Base-by-base conservation (phyloP, 2,797 vertebrate species). In the Tragopan temminckii region DNA sequence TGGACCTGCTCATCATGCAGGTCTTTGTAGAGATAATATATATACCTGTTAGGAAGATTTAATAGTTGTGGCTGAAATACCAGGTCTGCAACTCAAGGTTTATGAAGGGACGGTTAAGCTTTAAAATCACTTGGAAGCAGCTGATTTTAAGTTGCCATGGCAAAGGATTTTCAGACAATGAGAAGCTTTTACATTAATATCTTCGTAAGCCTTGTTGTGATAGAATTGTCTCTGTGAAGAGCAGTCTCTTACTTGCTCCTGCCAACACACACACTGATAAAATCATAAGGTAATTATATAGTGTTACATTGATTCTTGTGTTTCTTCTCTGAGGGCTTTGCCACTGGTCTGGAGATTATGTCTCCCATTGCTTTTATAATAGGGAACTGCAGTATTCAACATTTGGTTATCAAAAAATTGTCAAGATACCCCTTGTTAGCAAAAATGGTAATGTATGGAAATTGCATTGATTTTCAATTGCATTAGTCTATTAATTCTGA, bases 91-190 rank as follows among this genome's bases (percentile, higher is more conserved):
- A 66, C 66, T 80, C 55, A 86, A 82, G 58, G 94, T 94, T 94
- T 95, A 96, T 90, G 55, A 89, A 95, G 25, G 25, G 45, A 33
- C 91, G 66, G 93, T 36, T 96, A 95, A 97, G 95, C 95, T 97
- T 88, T 96, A 96, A 98, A 97, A 97, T 96, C 96, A 94, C 95
- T 95, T 96, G 85, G 96, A 98, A 97, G 94, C 90, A 91, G 94
- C 89, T 92, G 95, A 95, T 96, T 97, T 97, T 93, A 97, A 97
- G 97, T 98, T 98, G 97, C 97, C 97, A 98, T 98, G 97, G 97
- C 94, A 97, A 98, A 97, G 96, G 94, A 96, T 96, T 97, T 91
- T 81, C 94, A 96, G 94, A 97, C 97, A 97, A 97, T 88, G 95
- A 89, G 90, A 95, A 93, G 93, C 95, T 97, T 97, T 97, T 97